Evolutionary conservation across 2,113 vertebrate species (phyloP).

Genomic region (Semicossyphus pulcher): DNA sequence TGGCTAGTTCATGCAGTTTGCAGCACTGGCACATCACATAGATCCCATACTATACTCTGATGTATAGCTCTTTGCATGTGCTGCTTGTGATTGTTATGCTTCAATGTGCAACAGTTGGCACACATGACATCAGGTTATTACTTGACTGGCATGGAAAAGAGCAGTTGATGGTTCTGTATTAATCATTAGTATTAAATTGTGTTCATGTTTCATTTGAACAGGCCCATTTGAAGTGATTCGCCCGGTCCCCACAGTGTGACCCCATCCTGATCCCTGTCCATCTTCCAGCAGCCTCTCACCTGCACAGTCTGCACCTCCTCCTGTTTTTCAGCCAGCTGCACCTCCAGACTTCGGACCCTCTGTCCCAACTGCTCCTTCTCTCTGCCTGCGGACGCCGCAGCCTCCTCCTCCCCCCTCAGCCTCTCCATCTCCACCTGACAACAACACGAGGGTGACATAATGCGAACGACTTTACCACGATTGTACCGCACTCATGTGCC

Average conservation of each 20-base stretch:
- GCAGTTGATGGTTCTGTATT: not conserved
- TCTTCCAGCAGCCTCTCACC: conserved; percentile 54
- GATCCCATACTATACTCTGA: no score
- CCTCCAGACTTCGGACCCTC: conserved; percentile 67
- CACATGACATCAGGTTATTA: not conserved
- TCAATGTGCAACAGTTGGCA: no score
- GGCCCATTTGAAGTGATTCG: no score
- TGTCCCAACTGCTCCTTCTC: conserved; percentile 74
- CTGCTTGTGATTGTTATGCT: no score
- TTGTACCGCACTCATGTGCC: conserved; percentile 37
- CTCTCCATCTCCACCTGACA: conserved; percentile 81
- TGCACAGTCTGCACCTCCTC: conserved; percentile 76
- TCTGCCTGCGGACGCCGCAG: conserved; percentile 38
- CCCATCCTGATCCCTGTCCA: not conserved
- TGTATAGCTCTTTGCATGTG: no score
- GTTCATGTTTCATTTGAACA: no score
- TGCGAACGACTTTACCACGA: conserved; percentile 56
- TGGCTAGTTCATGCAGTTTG: no score
- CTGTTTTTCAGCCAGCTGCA: conserved; percentile 71
- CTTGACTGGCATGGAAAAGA: not conserved
- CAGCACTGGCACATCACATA: no score
- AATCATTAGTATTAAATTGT: no score
- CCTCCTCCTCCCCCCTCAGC: conserved; percentile 74
- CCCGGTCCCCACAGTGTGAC: not conserved
- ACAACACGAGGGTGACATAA: conserved; percentile 51